Evolutionary conservation across 2,113 vertebrate species (phyloP).

Genomic region (Tinamus guttatus): DNA sequence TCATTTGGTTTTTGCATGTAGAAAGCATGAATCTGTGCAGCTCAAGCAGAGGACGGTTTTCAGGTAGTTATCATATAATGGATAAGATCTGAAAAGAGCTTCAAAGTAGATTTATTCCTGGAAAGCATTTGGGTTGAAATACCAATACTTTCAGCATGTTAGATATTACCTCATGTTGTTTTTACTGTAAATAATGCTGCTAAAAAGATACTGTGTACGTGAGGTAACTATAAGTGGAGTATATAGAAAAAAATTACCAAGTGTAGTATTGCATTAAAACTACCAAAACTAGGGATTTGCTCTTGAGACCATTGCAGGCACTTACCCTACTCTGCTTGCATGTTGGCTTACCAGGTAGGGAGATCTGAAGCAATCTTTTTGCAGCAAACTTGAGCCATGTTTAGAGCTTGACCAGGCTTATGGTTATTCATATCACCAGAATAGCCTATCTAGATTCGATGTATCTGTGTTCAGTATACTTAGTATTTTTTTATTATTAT

Average conservation of each 20-base stretch:
- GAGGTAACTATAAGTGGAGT: neutral
- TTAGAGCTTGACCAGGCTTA: neutral
- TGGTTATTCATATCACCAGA: neutral
- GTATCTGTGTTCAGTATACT: neutral
- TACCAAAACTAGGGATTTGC: neutral
- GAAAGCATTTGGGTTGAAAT: neutral
- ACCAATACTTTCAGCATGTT: neutral
- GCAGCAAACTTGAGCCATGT: neutral
- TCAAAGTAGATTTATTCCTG: constrained; percentile 16
- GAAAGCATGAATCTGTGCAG: neutral
- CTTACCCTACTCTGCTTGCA: neutral
- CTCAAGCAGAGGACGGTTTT: neutral
- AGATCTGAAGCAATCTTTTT: neutral
- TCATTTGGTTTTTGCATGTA: neutral
- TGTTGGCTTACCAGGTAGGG: neutral
- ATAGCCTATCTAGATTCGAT: no score
- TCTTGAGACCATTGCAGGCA: neutral
- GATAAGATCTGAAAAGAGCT: neutral
- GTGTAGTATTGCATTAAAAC: neutral
- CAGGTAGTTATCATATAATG: neutral
- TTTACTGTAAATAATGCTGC: neutral
- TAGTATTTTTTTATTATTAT: no score
- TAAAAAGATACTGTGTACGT: neutral
- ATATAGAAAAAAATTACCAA: neutral
- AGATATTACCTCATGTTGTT: neutral